phyloP scores from a whole-genome alignment of 2,113 vertebrate species.

The Herpetotheres cachinnans region DNA sequence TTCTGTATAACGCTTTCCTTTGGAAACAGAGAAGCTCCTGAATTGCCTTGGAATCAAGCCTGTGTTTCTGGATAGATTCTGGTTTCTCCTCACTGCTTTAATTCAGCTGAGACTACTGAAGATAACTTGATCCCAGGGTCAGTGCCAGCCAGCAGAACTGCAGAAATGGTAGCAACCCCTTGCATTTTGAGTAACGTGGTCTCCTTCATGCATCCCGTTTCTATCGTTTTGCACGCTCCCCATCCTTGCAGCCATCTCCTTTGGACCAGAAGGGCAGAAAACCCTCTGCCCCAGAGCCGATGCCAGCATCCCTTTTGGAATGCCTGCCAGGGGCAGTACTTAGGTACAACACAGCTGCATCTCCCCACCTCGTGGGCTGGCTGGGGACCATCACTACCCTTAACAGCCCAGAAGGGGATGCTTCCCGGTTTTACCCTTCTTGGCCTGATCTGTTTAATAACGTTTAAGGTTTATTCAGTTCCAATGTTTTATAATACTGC shows the following conservation, averaged over 20 bases:
- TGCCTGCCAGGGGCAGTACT: too few species aligned
- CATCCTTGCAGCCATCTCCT: background rate
- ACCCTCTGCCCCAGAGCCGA: background rate
- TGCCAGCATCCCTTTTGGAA: background rate
- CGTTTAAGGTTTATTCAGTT: background rate
- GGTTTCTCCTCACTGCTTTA: background rate
- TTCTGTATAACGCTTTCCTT: background rate
- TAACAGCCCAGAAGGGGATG: background rate
- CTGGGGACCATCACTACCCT: too few species aligned
- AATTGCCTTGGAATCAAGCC: background rate
- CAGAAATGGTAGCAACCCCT: background rate
- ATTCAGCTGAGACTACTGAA: background rate
- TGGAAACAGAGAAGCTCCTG: background rate
- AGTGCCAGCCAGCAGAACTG: background rate
- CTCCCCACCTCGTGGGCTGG: too few species aligned
- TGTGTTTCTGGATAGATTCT: background rate
- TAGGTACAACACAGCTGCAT: too few species aligned
- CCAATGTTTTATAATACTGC: too few species aligned
- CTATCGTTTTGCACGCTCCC: background rate
- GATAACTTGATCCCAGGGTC: background rate
- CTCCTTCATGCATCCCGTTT: too few species aligned
- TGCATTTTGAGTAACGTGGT: background rate
- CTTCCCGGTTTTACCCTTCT: background rate
- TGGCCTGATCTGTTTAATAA: background rate
- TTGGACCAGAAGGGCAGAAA: background rate